phyloP scores from a whole-genome alignment of 2,113 vertebrate species.

The Lutjanus erythropterus region DNA sequence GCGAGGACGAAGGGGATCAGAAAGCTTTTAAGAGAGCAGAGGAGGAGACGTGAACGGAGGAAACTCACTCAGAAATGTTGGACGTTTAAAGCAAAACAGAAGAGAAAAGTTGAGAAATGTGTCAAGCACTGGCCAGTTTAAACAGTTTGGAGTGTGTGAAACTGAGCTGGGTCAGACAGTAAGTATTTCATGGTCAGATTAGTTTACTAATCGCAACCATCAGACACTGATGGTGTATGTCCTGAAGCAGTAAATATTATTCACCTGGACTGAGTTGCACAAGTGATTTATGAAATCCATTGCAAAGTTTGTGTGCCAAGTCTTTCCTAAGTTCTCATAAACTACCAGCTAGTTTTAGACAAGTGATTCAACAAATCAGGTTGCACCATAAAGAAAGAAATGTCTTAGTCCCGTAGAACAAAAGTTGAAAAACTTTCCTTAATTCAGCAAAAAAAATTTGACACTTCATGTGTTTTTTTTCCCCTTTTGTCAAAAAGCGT shows the following conservation, averaged over 20 bases:
- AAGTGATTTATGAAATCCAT: too few species aligned
- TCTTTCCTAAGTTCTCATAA: neutral
- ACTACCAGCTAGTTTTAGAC: neutral
- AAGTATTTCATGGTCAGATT: neutral
- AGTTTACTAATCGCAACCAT: too few species aligned
- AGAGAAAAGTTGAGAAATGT: neutral
- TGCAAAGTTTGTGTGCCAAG: neutral
- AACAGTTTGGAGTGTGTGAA: constrained; percentile 8
- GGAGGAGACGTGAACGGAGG: constrained; percentile 46
- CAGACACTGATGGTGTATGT: too few species aligned
- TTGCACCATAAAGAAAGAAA: neutral
- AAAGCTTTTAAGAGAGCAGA: constrained; percentile 60
- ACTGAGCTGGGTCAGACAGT: neutral
- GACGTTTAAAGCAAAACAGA: neutral
- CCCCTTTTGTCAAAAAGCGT: too few species aligned
- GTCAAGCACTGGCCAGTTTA: neutral
- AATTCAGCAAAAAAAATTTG: too few species aligned
- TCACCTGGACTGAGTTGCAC: neutral
- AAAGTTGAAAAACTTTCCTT: too few species aligned
- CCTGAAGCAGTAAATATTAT: too few species aligned
- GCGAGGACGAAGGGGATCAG: constrained; percentile 36
- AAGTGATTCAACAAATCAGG: neutral
- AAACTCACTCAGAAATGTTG: neutral
- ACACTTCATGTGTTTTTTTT: too few species aligned
- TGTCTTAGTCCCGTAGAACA: neutral